Evolutionary conservation across 2,888 invertebrate genomes (phyloP).

Genomic region (Dichetophora obliterata): DNA sequence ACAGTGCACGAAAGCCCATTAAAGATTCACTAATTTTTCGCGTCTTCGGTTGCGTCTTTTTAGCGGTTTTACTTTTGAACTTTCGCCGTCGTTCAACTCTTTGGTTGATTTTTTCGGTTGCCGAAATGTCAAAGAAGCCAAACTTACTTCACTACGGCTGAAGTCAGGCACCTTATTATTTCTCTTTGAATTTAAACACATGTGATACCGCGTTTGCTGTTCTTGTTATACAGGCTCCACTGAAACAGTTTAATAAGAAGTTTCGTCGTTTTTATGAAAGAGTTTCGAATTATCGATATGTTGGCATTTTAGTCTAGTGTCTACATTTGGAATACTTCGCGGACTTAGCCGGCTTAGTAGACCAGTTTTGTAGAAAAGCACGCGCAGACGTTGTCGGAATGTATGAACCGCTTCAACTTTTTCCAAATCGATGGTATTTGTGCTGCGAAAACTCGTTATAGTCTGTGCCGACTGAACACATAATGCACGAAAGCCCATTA

Average conservation of each 20-base stretch:
- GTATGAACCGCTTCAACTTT: slow-evolving; percentile 49
- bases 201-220: too few species aligned
- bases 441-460: background rate
- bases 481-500: slow-evolving; percentile 63
- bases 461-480: slow-evolving; percentile 55
- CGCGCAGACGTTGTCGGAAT: slow-evolving; percentile 60
- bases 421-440: background rate
- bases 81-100: too few species aligned
- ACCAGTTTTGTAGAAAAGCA: slow-evolving; percentile 60
- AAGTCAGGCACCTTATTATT: too few species aligned
- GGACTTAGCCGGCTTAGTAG: slow-evolving; percentile 61
- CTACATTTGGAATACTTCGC: background rate
- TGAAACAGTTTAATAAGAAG: too few species aligned
- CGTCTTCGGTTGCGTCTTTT: background rate
- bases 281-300: background rate
- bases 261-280: too few species aligned
- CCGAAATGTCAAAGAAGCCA: too few species aligned
- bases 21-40: slow-evolving; percentile 47
- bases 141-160: too few species aligned
- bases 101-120: too few species aligned
- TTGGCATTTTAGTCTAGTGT: background rate
- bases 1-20: slow-evolving; percentile 63
- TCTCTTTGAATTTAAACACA: too few species aligned
- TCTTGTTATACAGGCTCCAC: too few species aligned
- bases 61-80: too few species aligned